These are phyloP conservation scores for Rhinolophus sinicus DNA, from an alignment of 2,113 vertebrate genomes.

Conservation along the genomic window DNA sequence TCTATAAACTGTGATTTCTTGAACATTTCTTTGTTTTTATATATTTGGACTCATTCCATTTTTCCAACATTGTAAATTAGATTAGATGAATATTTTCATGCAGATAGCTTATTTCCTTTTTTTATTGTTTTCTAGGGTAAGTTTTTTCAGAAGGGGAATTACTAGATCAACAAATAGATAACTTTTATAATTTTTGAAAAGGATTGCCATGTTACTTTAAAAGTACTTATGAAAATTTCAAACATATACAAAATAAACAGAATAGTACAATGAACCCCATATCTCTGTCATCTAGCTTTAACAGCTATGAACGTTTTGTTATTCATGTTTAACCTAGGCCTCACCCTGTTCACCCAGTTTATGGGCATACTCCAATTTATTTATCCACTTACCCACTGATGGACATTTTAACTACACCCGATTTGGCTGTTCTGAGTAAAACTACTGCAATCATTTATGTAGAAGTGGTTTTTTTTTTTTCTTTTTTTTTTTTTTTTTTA, in stretches of 20 bases:
- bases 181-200: slow-evolving; percentile 12
- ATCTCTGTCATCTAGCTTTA: neutral
- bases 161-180: neutral
- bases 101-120: neutral
- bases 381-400: neutral
- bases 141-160: neutral
- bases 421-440: neutral
- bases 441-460: neutral
- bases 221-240: neutral
- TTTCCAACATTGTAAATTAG: neutral
- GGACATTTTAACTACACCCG: neutral
- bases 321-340: neutral
- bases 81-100: neutral
- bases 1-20: neutral
- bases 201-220: neutral
- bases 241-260: neutral
- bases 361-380: fast-evolving
- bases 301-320: neutral
- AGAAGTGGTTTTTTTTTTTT: neutral
- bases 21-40: neutral
- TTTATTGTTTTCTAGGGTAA: neutral
- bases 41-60: neutral
- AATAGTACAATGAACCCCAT: neutral
- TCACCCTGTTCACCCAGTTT: too few species aligned
- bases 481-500: neutral